Percentiles rank a stretch among this genome's conserved stretches.
These are phyloP conservation scores for Teleogryllus oceanicus DNA, from an alignment of 2,888 invertebrate species.

Conservation along the genomic window DNA sequence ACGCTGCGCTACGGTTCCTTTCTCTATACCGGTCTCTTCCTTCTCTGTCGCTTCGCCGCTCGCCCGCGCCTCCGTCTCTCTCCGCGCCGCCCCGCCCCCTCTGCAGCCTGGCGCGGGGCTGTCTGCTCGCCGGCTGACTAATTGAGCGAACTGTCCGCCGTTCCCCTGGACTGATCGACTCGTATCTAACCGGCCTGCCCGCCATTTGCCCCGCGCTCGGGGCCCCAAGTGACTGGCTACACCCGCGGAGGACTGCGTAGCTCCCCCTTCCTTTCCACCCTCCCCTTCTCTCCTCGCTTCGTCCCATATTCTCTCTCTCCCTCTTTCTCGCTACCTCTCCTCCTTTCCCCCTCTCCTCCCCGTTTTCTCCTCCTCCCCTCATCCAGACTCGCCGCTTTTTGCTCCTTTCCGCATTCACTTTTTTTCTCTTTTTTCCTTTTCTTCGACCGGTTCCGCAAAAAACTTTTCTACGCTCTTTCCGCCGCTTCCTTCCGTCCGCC, in stretches of 20 bases:
- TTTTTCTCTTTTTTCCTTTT: neutral
- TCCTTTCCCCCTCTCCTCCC: neutral
- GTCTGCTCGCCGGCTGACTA: slow-evolving; percentile 18
- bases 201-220: neutral
- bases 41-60: too few relatives aligned
- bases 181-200: slow-evolving; percentile 11
- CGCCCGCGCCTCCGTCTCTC: neutral
- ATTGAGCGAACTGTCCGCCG: slow-evolving; percentile 10
- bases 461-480: neutral
- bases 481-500: neutral
- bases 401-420: neutral
- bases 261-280: too few relatives aligned
- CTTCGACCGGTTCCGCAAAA: neutral
- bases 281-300: neutral
- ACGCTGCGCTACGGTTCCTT: too few relatives aligned
- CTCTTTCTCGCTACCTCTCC: neutral
- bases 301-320: neutral
- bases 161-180: slow-evolving; percentile 6
- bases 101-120: neutral
- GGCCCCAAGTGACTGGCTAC: neutral
- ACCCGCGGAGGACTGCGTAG: neutral
- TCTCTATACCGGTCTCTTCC: too few relatives aligned
- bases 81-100: neutral
- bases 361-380: neutral
- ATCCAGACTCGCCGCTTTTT: neutral